phyloP scores from a whole-genome alignment of 2,888 invertebrate genomes.

The Idaea straminata region DNA sequence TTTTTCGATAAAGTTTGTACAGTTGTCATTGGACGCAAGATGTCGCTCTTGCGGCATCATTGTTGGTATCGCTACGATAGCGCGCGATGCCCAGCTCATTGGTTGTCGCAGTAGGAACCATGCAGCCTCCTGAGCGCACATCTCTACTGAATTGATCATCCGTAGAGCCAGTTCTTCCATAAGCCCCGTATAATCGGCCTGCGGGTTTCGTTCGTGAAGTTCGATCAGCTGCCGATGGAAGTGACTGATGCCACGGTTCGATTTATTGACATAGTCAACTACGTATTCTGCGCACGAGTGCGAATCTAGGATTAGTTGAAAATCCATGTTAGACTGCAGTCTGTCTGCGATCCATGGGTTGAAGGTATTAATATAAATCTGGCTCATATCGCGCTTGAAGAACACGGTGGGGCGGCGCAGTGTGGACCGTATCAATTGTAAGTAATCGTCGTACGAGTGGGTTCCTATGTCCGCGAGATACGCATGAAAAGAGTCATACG shows the following conservation, averaged over 20 bases:
- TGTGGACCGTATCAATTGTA: too few species aligned
- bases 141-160: slow-evolving; percentile 23
- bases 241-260: slow-evolving; percentile 43
- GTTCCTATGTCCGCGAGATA: too few species aligned
- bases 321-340: too few species aligned
- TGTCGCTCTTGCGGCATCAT: slow-evolving; percentile 45
- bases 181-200: too few species aligned
- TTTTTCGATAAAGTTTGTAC: slow-evolving; percentile 51
- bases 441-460: too few species aligned
- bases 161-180: too few species aligned
- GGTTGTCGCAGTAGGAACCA: slow-evolving; percentile 38
- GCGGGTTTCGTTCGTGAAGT: too few species aligned
- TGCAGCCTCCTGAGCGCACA: slow-evolving; percentile 52
- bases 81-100: slow-evolving; percentile 28
- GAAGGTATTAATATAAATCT: too few species aligned
- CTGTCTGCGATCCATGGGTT: too few species aligned
- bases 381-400: too few species aligned
- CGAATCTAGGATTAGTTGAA: slow-evolving; percentile 34
- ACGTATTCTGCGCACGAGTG: slow-evolving; percentile 57
- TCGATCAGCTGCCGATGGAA: slow-evolving; percentile 39
- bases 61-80: slow-evolving; percentile 32
- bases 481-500: too few species aligned
- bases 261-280: slow-evolving; percentile 56
- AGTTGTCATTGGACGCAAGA: slow-evolving; percentile 38
- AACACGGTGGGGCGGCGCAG: too few species aligned